Evolutionary conservation across 2,888 invertebrate species (phyloP), one percentile per base, ranked within the genome.

Genomic region (Cheilosia variabilis): DNA sequence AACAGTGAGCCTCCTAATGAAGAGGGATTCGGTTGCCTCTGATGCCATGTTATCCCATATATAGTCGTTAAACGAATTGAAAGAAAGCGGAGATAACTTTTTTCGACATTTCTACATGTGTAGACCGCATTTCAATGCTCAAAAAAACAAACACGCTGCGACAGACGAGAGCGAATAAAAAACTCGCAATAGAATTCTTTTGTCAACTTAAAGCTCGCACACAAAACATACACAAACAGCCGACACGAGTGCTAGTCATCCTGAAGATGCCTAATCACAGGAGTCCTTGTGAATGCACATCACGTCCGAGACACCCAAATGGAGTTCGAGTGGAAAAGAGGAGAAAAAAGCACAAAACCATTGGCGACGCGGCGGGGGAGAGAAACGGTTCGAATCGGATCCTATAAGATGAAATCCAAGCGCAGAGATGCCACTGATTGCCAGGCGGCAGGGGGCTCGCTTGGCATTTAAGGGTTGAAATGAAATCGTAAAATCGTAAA

Each of bases 261-360:
- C 79, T 65, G 65, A 73, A 80, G 81, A 86, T 62, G 86, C 76
- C 86, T 86, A 86, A 86, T 86, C 86, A 86, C 62, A 66, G 66
- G 45, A 50, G 76, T 76, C 66, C 57, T 81, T 81, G 27, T 41
- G 50, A 52, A 86, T 76, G 80, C 81, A 60, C 55, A 71, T 86
- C 86, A 86, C 86, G 86, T 86, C 72, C 81, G 81, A 86, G 81
- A 86, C 81, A 81, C 77, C 81, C 75, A 80, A 84, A 84, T 84
- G 86, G 72, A 86, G 80, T 86, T 86, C 77, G 68, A 81, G 76
- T 76, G 69, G 81, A 81, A 81, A 81, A 76, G 76, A 60, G 24
- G 50, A 55, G 5, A 47, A 71, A 41, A 82, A 50, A 31, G n/a
- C 31, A 63, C 10, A 66, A 66, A 41, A 17, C 19, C 13, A 69